These are phyloP conservation scores for Tetheella fluctuosa DNA, from an alignment of 2,888 invertebrate genomes.

Conservation along the genomic window DNA sequence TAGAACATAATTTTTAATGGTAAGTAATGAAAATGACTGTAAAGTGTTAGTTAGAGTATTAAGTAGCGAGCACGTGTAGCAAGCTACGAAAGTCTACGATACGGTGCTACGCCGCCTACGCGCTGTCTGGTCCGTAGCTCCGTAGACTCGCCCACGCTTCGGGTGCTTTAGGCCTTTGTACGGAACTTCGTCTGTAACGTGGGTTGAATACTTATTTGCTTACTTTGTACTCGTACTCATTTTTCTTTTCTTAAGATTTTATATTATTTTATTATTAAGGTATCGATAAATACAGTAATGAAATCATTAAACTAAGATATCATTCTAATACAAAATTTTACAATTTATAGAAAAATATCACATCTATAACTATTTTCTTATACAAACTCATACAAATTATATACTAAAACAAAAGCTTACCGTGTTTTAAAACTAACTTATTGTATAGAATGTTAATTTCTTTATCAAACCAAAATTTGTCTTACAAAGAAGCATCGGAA, in stretches of 20 bases:
- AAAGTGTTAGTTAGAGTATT: conserved; percentile 16
- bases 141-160: conserved; percentile 80
- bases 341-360: too few species aligned
- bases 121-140: conserved; percentile 72
- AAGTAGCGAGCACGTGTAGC: conserved; percentile 55
- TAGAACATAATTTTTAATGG: conserved; percentile 14
- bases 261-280: not conserved
- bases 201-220: conserved; percentile 26
- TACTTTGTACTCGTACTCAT: conserved; percentile 4
- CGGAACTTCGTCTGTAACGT: conserved; percentile 41
- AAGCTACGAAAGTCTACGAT: conserved; percentile 61
- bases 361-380: too few species aligned
- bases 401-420: not conserved
- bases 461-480: not conserved
- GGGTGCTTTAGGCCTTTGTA: conserved; percentile 32
- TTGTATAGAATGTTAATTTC: not conserved
- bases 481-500: too few species aligned
- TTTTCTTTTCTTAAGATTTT: not conserved
- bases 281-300: not conserved
- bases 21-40: conserved; percentile 9
- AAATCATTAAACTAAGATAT: too few species aligned
- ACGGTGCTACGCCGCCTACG: conserved; percentile 75
- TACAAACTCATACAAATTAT: too few species aligned
- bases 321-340: too few species aligned
- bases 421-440: not conserved